These are phyloP conservation scores for Epinotia nisella DNA, from an alignment of 2,888 invertebrate genomes.

Conservation along the genomic window DNA sequence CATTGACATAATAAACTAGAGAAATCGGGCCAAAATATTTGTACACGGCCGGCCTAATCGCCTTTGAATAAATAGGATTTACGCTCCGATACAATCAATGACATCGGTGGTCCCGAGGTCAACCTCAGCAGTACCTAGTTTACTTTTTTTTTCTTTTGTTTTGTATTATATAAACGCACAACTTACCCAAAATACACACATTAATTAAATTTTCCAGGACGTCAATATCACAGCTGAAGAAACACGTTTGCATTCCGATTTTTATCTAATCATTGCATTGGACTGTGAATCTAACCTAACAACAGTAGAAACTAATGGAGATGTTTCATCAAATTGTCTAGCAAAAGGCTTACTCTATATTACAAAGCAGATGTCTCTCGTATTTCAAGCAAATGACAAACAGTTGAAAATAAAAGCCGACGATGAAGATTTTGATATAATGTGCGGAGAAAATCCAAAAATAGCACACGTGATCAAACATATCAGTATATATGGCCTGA, in stretches of 20 bases:
- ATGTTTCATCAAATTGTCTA: slow-evolving; percentile 48
- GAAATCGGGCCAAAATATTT: not conserved
- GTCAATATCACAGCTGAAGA: slow-evolving; percentile 60
- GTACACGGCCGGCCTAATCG: no score
- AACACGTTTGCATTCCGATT: slow-evolving; percentile 63
- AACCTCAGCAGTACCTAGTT: no score
- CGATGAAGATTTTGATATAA: slow-evolving; percentile 57
- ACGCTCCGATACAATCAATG: no score
- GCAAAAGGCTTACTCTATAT: slow-evolving; percentile 68
- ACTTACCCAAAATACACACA: not conserved
- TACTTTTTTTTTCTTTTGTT: not conserved
- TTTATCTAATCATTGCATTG: slow-evolving; percentile 67
- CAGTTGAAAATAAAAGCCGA: slow-evolving; percentile 56
- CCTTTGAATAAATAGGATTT: no score
- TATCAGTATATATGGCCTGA: slow-evolving; percentile 70
- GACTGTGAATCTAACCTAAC: slow-evolving; percentile 56
- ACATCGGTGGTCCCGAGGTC: no score
- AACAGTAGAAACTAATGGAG: slow-evolving; percentile 43
- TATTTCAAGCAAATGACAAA: slow-evolving; percentile 60
- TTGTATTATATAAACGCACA: not conserved
- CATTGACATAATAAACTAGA: not conserved
- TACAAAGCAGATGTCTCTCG: slow-evolving; percentile 57
- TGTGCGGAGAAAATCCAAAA: slow-evolving; percentile 57
- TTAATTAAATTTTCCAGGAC: slow-evolving; percentile 60
- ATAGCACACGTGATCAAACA: slow-evolving; percentile 59